Base-by-base conservation (phyloP, 2,888 invertebrate species). In the Ctena decussata region DNA sequence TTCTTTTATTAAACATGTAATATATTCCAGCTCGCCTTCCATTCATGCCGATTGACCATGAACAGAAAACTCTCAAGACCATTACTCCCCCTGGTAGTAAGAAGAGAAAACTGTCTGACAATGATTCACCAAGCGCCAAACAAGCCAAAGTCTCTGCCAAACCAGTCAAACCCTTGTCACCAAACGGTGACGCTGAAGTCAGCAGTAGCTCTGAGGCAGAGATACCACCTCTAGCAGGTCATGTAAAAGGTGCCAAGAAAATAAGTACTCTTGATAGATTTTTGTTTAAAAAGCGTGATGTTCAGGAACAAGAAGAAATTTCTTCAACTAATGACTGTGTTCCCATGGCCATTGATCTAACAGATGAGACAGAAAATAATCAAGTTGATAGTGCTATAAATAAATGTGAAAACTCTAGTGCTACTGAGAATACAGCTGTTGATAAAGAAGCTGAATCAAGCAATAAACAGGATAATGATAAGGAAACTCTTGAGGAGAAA, bases 191-290 rank as follows among this genome's bases (percentile, higher is more conserved):
- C 41, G 91, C 93, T 77, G 94, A 94, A 79, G 94, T 94, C 8
- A 94, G 93, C 70, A 94, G 94, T 21, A 94, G 93, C 78, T 94
- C 94, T 3, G 94, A 94, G 65, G 91, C 94, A 11, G 94, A 94
- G 27, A 82, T 81, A 53, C 35, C 77, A 11, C 79, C 80, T 12
- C 37, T 82, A 8, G 35, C 77, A 2, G 84, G 76, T 44, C 74
- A 57, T 2, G 80, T 81, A 53, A 84, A 80, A 46, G 78, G 77
- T 15, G 77, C 60, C 12, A 82, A 53, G 60, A 88, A 84, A 60
- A 24, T 88, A 18, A 90, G 88, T 77, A 90, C 91, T 0, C 53
- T 91, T 21, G 90, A 91, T 53, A 85, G 89, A 65, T 91, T 88
- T 71, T 83, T 88, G n/a, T 79, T 75, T 53, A 76, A 57, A 53